These are phyloP conservation scores for Torymus tubicola DNA, from an alignment of 2,888 invertebrate species.

Conservation along the genomic window DNA sequence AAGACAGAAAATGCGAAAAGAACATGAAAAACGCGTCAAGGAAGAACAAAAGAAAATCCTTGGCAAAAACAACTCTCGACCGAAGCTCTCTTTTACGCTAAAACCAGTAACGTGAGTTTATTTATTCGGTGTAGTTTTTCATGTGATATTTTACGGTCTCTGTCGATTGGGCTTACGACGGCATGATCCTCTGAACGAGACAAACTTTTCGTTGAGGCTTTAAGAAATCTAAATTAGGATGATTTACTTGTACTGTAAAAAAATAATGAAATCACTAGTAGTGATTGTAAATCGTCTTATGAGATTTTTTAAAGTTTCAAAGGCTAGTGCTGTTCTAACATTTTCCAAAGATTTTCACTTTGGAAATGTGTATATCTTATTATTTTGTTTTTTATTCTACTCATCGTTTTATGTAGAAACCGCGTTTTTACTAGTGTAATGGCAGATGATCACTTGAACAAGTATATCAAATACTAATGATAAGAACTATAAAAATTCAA, in stretches of 20 bases:
- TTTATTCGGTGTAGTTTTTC: constrained; percentile 58
- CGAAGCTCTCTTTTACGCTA: constrained; percentile 94
- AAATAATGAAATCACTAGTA: constrained; percentile 25
- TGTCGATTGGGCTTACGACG: constrained; percentile 38
- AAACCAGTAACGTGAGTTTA: constrained; percentile 85
- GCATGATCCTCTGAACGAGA: constrained; percentile 35
- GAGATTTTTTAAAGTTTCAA: constrained; percentile 54
- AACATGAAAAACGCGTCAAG: constrained; percentile 93
- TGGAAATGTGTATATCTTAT: constrained; percentile 44
- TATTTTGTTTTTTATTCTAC: constrained; percentile 49
- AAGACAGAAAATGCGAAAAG: constrained; percentile 93
- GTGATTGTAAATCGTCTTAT: constrained; percentile 33
- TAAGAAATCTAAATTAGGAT: constrained; percentile 45
- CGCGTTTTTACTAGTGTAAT: constrained; percentile 51
- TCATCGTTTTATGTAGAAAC: constrained; percentile 53
- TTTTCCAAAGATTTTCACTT: constrained; percentile 49
- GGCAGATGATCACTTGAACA: constrained; percentile 19
- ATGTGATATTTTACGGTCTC: constrained; percentile 54
- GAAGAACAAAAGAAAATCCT: constrained; percentile 98
- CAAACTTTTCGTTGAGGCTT: constrained; percentile 44
- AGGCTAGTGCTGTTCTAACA: constrained; percentile 51
- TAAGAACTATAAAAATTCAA: constrained; percentile 39
- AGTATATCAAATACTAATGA: constrained; percentile 30
- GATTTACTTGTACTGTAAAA: constrained; percentile 35
- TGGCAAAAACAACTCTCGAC: constrained; percentile 97